These are phyloP conservation scores for Tiliacea aurago DNA, from an alignment of 2,888 invertebrate species.

Conservation along the genomic window DNA sequence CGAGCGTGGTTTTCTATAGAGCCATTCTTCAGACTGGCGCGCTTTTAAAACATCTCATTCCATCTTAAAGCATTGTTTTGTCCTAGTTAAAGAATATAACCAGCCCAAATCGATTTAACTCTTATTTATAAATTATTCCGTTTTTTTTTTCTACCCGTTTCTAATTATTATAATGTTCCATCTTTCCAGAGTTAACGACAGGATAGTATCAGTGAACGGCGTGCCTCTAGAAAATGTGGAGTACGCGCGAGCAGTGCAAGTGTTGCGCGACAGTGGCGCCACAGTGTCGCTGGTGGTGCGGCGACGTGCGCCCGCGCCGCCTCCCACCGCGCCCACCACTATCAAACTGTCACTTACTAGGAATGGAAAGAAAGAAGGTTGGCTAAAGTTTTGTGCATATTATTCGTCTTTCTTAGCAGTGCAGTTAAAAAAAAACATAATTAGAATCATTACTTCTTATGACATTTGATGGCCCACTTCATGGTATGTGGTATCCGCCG, in stretches of 20 bases:
- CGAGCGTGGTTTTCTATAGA: neutral
- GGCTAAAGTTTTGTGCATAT: slow-evolving; percentile 31
- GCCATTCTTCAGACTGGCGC: neutral
- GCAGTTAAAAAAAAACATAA: no score
- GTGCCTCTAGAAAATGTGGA: slow-evolving; percentile 99
- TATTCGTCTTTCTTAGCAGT: no score
- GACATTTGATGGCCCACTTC: no score
- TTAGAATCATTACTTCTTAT: no score
- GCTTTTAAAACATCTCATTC: neutral
- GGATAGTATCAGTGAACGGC: slow-evolving; percentile 99
- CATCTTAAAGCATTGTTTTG: neutral
- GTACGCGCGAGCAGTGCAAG: slow-evolving; percentile 98
- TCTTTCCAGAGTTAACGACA: slow-evolving; percentile 97
- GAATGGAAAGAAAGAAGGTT: slow-evolving; percentile 98
- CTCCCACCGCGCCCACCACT: slow-evolving; percentile 88
- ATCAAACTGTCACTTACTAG: slow-evolving; percentile 97
- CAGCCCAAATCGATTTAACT: neutral
- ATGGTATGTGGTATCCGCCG: no score
- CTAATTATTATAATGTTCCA: neutral
- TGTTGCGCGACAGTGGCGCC: slow-evolving; percentile 97
- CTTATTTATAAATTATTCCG: neutral
- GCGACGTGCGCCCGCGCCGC: slow-evolving; percentile 92
- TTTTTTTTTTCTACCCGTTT: neutral
- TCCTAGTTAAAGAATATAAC: no score
- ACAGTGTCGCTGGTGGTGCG: slow-evolving; percentile 97